Evolutionary conservation across 2,113 vertebrate species (phyloP).

Genomic region (Pteropus alecto): DNA sequence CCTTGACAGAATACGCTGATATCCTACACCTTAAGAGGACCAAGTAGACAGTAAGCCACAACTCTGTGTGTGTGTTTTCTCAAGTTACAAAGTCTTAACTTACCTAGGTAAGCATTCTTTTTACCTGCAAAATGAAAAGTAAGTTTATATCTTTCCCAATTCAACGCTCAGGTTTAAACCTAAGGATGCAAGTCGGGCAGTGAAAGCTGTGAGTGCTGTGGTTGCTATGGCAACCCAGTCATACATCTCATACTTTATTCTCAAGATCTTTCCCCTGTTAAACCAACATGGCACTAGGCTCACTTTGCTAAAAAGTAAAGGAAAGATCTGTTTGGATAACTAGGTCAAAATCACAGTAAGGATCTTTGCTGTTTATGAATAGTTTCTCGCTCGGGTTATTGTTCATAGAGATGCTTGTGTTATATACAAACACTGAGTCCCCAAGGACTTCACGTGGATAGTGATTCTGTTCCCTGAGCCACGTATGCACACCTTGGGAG

Average conservation of each 20-base stretch:
- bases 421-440: not conserved
- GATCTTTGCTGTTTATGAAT: not conserved
- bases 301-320: not conserved
- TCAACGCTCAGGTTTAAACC: not conserved
- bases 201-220: not conserved
- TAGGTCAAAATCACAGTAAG: not conserved
- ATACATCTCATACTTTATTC: not conserved
- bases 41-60: not conserved
- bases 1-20: not conserved
- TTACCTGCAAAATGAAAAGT: not conserved
- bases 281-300: not conserved
- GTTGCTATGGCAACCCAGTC: not conserved
- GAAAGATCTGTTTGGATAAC: not conserved
- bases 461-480: not conserved
- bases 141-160: not conserved
- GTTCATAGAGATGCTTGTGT: not conserved
- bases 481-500: not conserved
- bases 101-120: not conserved
- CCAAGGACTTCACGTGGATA: rapidly evolving
- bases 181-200: not conserved
- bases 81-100: not conserved
- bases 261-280: not conserved
- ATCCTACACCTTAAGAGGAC: not conserved
- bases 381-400: not conserved
- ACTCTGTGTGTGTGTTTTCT: not conserved